phyloP scores from a whole-genome alignment of 2,113 vertebrate genomes.

The Macquaria ambigua region DNA sequence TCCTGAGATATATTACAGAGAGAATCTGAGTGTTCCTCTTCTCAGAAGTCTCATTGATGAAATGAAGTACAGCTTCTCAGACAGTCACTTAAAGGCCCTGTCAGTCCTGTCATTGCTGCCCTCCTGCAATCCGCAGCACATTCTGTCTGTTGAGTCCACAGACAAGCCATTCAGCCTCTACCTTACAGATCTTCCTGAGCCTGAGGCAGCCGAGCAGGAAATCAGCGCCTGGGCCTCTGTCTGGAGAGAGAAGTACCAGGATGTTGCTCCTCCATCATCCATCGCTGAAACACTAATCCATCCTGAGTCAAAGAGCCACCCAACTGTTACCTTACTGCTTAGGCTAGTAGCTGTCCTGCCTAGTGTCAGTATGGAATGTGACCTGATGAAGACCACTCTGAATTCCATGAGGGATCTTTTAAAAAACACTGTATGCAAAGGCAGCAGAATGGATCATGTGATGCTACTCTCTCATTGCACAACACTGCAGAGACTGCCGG shows the following conservation, averaged over 20 bases:
- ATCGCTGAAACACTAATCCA: slow-evolving; percentile 93
- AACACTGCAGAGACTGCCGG: slow-evolving; percentile 89
- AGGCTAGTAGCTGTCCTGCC: slow-evolving; percentile 92
- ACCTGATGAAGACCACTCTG: slow-evolving; percentile 90
- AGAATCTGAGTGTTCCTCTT: slow-evolving; percentile 90
- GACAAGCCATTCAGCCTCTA: slow-evolving; percentile 91
- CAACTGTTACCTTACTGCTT: slow-evolving; percentile 90
- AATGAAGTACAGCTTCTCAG: slow-evolving; percentile 94
- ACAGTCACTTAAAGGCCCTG: slow-evolving; percentile 91
- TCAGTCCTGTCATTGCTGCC: slow-evolving; percentile 93
- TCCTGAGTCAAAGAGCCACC: slow-evolving; percentile 91
- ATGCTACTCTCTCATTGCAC: slow-evolving; percentile 92
- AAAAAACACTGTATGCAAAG: slow-evolving; percentile 87
- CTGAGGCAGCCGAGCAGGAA: slow-evolving; percentile 90
- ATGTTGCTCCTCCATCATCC: slow-evolving; percentile 90
- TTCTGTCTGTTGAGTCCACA: slow-evolving; percentile 87
- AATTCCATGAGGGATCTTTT: slow-evolving; percentile 90
- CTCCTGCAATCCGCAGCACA: slow-evolving; percentile 92
- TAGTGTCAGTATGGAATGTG: slow-evolving; percentile 93
- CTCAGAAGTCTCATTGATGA: slow-evolving; percentile 92
- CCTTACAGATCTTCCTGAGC: slow-evolving; percentile 91
- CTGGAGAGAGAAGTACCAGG: slow-evolving; percentile 94
- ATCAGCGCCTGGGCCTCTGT: slow-evolving; percentile 93
- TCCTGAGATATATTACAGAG: slow-evolving; percentile 93
- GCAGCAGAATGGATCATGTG: slow-evolving; percentile 87